Evolutionary conservation across 1,140 invertebrate genomes (phyloP).

Genomic region (Ladona fulva): DNA sequence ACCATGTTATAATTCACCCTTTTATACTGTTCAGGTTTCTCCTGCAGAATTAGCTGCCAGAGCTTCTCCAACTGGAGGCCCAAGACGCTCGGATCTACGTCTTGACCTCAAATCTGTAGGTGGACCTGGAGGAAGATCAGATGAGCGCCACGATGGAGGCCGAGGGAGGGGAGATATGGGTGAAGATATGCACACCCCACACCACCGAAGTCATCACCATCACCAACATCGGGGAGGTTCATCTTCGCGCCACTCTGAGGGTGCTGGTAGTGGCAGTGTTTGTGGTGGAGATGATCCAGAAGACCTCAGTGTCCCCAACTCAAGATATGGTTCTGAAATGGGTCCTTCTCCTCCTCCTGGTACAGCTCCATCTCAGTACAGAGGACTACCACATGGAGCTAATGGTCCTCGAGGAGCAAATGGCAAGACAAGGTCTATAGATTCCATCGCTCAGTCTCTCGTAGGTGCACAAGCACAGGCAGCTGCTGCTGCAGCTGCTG

Average conservation of each 20-base stretch:
- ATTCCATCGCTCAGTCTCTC: constrained; percentile 14
- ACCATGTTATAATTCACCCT: neutral
- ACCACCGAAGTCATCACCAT: neutral
- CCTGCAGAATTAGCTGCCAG: constrained; percentile 68
- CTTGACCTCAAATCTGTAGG: constrained; percentile 46
- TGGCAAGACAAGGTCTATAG: constrained; percentile 11
- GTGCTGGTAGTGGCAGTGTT: constrained; percentile 47
- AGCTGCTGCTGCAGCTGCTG: constrained; percentile 26
- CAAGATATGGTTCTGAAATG: constrained; percentile 25
- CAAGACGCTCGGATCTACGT: constrained; percentile 57
- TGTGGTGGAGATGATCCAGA: constrained; percentile 71
- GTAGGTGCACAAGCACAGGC: constrained; percentile 21
- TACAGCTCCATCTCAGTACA: neutral
- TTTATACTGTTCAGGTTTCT: constrained; percentile 37
- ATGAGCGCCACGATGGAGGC: constrained; percentile 12
- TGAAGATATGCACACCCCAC: neutral
- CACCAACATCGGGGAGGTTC: constrained; percentile 30
- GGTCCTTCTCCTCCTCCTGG: constrained; percentile 22
- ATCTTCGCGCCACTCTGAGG: neutral
- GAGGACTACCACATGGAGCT: neutral
- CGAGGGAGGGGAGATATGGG: constrained; percentile 8
- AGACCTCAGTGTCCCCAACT: constrained; percentile 55
- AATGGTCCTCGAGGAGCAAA: neutral
- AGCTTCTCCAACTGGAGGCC: constrained; percentile 70
- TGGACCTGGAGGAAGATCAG: constrained; percentile 13